Evolutionary conservation across 2,888 invertebrate genomes (phyloP).

Genomic region (Oscheius myriophilus): DNA sequence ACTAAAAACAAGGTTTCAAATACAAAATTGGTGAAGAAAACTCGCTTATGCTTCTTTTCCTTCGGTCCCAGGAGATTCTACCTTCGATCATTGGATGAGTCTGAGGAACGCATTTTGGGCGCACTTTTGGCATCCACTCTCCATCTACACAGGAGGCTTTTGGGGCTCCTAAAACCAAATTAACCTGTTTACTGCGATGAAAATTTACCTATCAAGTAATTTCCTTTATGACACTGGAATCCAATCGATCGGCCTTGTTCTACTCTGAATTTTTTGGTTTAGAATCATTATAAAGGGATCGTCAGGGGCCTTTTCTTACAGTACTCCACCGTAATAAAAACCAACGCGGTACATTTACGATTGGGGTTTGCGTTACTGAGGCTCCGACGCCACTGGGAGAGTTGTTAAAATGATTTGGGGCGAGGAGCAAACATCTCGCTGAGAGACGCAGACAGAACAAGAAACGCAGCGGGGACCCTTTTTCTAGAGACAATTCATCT

Average conservation of each 20-base stretch:
- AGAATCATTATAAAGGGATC: no score
- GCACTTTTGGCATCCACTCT: constrained; percentile 66
- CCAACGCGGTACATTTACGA: no score
- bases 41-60: constrained; percentile 35
- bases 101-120: constrained; percentile 67
- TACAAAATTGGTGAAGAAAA: neutral
- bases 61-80: constrained; percentile 66
- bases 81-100: constrained; percentile 70
- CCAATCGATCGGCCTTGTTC: constrained; percentile 68
- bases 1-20: neutral
- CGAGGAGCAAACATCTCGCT: no score
- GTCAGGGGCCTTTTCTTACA: no score
- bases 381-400: no score
- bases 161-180: constrained; percentile 64
- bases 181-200: neutral
- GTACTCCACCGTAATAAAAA: no score
- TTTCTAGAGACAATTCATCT: no score
- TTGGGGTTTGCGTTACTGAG: no score
- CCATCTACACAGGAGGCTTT: constrained; percentile 70
- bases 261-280: no score
- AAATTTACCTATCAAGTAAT: constrained; percentile 67
- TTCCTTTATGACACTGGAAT: constrained; percentile 71
- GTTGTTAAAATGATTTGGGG: no score
- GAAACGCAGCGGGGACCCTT: no score
- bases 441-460: no score